phyloP scores from a whole-genome alignment of 2,797 vertebrate genomes.

The Chrosomus eos region DNA sequence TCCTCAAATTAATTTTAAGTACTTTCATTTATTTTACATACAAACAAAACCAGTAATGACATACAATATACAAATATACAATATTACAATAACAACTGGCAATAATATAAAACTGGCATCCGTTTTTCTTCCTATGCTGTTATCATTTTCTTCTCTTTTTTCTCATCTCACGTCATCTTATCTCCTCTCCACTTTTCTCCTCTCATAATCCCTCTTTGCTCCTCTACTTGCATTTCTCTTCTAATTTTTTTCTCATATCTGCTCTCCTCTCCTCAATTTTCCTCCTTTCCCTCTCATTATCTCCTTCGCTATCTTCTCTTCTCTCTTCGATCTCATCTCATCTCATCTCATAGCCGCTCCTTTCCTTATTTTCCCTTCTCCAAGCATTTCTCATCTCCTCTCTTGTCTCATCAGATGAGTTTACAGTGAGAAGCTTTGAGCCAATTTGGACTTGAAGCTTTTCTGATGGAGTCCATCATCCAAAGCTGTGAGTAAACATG shows the following conservation, averaged over 20 bases:
- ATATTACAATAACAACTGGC: background rate
- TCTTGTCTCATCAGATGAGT: conserved; percentile 30
- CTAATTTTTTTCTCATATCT: background rate
- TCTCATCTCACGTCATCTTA: background rate
- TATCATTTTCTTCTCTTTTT: background rate
- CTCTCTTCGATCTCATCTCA: background rate
- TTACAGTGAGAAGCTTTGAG: conserved; percentile 52
- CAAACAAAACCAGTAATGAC: background rate
- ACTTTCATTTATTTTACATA: background rate
- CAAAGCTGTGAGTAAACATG: conserved; percentile 78
- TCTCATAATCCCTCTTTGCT: background rate
- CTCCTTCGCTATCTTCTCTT: background rate
- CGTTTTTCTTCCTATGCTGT: background rate
- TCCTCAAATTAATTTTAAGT: background rate
- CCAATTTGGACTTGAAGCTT: conserved; percentile 70
- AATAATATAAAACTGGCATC: background rate
- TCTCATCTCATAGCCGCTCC: background rate
- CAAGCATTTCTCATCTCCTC: background rate
- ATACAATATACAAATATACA: background rate
- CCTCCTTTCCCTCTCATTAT: background rate
- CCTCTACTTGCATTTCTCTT: background rate
- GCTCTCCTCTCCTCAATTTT: background rate
- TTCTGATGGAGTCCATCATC: conserved; percentile 76
- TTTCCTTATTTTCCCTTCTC: background rate
- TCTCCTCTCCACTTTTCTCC: background rate